A percentile compares a stretch with the other conserved stretches of the same genome.
phyloP scores from a whole-genome alignment of 2,888 invertebrate genomes.

The Ernsta delagoae region DNA sequence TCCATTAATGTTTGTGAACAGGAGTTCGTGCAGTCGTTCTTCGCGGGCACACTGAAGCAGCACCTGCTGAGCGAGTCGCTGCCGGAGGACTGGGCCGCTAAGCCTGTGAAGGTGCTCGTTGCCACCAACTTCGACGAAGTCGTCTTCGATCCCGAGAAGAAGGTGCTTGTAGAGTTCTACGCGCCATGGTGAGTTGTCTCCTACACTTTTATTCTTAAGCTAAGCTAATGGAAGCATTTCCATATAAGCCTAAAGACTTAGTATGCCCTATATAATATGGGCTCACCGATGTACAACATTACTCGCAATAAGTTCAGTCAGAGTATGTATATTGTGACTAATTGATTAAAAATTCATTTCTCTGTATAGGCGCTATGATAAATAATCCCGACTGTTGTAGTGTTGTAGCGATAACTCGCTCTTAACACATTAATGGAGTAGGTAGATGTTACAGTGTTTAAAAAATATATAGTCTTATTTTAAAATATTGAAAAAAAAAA shows the following conservation, averaged over 20 bases:
- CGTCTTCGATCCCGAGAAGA: constrained; percentile 93
- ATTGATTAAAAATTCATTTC: constrained; percentile 2
- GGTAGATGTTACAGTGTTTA: too few species aligned
- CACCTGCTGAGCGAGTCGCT: constrained; percentile 97
- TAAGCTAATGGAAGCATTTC: too few species aligned
- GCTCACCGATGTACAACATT: too few species aligned
- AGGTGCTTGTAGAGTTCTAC: constrained; percentile 99
- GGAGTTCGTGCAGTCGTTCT: constrained; percentile 94
- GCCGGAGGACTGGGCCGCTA: constrained; percentile 98
- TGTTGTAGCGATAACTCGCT: too few species aligned
- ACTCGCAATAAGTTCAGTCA: too few species aligned
- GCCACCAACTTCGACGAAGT: constrained; percentile 98
- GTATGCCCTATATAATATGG: too few species aligned
- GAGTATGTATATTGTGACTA: too few species aligned
- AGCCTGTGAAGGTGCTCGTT: constrained; percentile 96
- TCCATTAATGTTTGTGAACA: constrained; percentile 54
- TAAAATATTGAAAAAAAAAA: too few species aligned
- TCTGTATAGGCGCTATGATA: background rate
- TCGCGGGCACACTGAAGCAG: constrained; percentile 97
- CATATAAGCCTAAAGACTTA: too few species aligned
- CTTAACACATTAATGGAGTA: too few species aligned
- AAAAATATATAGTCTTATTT: too few species aligned
- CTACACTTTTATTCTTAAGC: background rate
- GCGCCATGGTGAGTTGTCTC: constrained; percentile 92
- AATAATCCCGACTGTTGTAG: too few species aligned